phyloP scores from a whole-genome alignment of 1,140 invertebrate genomes.

The Lanistes nyassanus region DNA sequence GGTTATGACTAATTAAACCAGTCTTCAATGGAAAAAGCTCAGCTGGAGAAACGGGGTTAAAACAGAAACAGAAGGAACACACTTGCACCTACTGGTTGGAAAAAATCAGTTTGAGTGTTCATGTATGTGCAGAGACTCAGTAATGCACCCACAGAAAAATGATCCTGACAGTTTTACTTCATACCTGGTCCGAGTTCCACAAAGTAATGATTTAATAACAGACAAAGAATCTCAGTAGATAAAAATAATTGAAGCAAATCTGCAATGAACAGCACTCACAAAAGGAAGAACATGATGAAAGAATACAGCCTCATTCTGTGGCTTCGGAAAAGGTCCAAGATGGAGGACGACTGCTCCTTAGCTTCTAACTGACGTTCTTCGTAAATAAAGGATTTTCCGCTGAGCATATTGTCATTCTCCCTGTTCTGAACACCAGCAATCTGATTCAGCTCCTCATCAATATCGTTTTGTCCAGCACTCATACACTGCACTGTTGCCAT shows the following conservation, averaged over 20 bases:
- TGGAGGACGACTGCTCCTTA: not conserved
- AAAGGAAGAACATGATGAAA: slow-evolving; percentile 36
- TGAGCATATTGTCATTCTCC: not conserved
- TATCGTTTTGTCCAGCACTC: not conserved
- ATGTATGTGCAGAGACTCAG: too few species aligned
- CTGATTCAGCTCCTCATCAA: not conserved
- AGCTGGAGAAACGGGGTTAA: too few species aligned
- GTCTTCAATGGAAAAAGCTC: too few species aligned
- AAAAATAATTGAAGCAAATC: not conserved
- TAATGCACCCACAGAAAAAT: not conserved
- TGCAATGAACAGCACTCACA: slow-evolving; percentile 27
- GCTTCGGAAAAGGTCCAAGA: slow-evolving; percentile 25
- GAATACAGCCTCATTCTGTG: slow-evolving; percentile 31
- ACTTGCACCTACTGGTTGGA: too few species aligned
- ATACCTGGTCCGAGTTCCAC: not conserved
- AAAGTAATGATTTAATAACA: not conserved
- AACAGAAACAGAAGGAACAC: too few species aligned
- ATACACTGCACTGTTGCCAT: not conserved
- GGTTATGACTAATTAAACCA: too few species aligned
- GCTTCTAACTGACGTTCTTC: not conserved
- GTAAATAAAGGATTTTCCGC: not conserved
- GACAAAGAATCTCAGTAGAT: not conserved
- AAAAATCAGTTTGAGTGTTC: too few species aligned
- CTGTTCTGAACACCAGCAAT: not conserved
- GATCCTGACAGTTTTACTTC: not conserved